These are phyloP conservation scores for Todiramphus chloris DNA, from an alignment of 2,113 vertebrate genomes.

Conservation along the genomic window DNA sequence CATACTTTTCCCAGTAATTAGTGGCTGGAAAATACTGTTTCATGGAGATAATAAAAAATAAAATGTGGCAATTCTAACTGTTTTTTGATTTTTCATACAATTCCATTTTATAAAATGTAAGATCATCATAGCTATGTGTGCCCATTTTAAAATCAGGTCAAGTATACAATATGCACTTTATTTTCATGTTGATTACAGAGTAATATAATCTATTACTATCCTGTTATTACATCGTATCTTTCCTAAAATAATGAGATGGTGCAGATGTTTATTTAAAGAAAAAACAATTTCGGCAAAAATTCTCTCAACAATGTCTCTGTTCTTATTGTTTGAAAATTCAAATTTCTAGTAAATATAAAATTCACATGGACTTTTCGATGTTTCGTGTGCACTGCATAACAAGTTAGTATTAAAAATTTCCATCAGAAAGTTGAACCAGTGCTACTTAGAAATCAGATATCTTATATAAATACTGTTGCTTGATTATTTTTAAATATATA, in stretches of 20 bases:
- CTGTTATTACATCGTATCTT: neutral
- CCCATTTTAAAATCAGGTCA: conserved; percentile 11
- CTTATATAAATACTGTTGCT: conserved; percentile 32
- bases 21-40: neutral
- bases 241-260: conserved; percentile 13
- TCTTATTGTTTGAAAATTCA: conserved; percentile 4
- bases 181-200: neutral
- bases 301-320: conserved; percentile 3
- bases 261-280: conserved; percentile 20
- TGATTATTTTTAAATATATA: conserved; percentile 49
- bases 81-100: neutral
- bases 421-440: conserved; percentile 16
- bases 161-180: conserved; percentile 17
- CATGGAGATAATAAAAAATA: conserved; percentile 13
- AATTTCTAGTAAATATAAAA: neutral
- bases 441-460: conserved; percentile 23
- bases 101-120: neutral
- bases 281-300: neutral
- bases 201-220: neutral
- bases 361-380: neutral
- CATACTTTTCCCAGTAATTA: neutral
- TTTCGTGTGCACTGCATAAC: neutral
- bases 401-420: neutral
- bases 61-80: neutral
- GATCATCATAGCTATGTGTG: neutral